Evolutionary conservation across 64 coral and sea anemone species (phyloP).

Genomic region (Actinia equina): DNA sequence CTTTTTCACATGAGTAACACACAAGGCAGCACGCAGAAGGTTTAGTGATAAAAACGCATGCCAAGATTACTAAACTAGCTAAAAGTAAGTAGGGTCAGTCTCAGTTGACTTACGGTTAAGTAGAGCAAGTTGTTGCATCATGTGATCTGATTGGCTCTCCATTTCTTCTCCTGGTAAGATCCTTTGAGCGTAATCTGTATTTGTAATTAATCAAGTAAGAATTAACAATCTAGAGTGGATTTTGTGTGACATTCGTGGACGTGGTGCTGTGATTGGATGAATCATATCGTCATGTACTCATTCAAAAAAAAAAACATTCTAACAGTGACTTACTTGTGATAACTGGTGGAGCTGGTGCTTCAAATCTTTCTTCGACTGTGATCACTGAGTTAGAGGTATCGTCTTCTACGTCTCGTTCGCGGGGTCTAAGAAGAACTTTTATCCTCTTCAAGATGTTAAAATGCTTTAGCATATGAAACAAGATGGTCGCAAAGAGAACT

Average conservation of each 20-base stretch:
- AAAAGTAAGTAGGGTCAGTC: too few species aligned
- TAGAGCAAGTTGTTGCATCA: neutral
- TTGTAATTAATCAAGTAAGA: neutral
- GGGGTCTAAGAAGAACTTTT: neutral
- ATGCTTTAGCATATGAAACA: neutral
- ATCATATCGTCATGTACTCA: neutral
- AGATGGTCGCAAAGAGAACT: neutral
- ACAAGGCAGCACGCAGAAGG: too few species aligned
- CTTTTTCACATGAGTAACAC: too few species aligned
- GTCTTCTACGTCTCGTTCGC: neutral
- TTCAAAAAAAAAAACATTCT: neutral
- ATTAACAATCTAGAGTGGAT: neutral
- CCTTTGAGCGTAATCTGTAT: conserved; percentile 5
- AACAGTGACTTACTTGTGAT: conserved; percentile 1
- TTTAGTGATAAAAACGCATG: too few species aligned
- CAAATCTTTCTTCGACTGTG: neutral
- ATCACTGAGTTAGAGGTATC: neutral
- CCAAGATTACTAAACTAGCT: too few species aligned
- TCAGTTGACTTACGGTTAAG: neutral
- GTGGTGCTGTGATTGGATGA: too few species aligned
- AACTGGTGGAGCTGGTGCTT: neutral
- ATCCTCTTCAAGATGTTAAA: neutral
- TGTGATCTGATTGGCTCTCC: neutral
- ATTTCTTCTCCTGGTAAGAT: neutral
- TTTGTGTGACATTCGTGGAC: neutral